phyloP scores from a whole-genome alignment of 2,888 invertebrate species.

The Dusona sp. region DNA sequence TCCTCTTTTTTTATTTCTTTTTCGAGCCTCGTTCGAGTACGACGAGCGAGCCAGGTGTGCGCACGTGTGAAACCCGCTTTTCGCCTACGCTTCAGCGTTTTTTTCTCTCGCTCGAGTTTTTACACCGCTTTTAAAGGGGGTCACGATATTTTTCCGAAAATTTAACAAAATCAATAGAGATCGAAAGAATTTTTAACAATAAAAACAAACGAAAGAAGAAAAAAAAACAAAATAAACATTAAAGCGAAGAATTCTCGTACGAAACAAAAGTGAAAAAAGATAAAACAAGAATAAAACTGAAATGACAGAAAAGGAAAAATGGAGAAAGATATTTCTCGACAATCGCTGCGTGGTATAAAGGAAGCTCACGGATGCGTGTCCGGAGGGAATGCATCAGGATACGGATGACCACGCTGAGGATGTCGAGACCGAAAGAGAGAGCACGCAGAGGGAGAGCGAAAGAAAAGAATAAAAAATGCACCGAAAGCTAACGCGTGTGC shows the following conservation, averaged over 20 bases:
- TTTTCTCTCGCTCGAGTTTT: slow-evolving; percentile 8
- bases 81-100: slow-evolving; percentile 70
- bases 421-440: neutral
- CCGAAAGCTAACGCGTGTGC: slow-evolving; percentile 61
- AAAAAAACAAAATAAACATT: neutral
- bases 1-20: slow-evolving; percentile 30
- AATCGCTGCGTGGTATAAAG: neutral
- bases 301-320: neutral
- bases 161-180: neutral
- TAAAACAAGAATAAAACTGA: neutral
- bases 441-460: neutral
- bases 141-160: neutral
- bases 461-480: slow-evolving; percentile 58
- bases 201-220: neutral
- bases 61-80: slow-evolving; percentile 73
- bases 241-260: neutral
- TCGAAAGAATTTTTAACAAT: neutral
- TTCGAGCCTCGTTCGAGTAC: slow-evolving; percentile 33
- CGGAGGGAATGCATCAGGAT: slow-evolving; percentile 15
- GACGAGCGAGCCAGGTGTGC: slow-evolving; percentile 70
- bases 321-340: slow-evolving; percentile 2
- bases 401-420: neutral
- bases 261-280: neutral
- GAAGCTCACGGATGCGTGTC: slow-evolving; percentile 17
- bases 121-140: neutral